These are phyloP conservation scores for Scelioninae gen. 2 DNA, from an alignment of 2,888 invertebrate species.

Conservation along the genomic window DNA sequence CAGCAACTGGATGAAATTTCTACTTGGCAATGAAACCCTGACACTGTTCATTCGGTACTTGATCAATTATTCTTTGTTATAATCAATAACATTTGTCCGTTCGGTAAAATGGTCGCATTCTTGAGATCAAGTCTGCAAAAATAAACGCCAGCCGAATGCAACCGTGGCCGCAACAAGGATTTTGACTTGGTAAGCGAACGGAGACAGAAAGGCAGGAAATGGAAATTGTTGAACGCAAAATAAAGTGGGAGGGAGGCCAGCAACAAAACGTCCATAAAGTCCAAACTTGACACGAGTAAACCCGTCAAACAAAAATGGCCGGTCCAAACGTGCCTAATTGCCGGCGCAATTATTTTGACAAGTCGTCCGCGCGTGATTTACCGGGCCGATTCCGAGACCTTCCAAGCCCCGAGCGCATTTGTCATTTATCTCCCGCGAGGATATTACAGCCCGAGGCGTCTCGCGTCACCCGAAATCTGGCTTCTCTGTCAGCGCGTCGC, in stretches of 20 bases:
- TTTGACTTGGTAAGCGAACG: too few species aligned
- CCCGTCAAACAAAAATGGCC: conserved; percentile 26
- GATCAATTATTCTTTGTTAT: too few species aligned
- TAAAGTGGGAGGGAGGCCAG: background rate
- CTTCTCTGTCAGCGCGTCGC: conserved; percentile 60
- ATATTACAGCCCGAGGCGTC: conserved; percentile 10
- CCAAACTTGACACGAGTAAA: conserved; percentile 8
- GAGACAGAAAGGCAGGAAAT: too few species aligned
- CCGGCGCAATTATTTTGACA: conserved; percentile 40
- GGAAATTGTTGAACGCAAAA: too few species aligned
- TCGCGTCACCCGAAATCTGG: conserved; percentile 41
- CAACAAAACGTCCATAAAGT: background rate
- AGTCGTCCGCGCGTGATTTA: conserved; percentile 33
- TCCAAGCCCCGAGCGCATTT: background rate
- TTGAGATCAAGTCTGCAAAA: too few species aligned
- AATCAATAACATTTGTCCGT: too few species aligned
- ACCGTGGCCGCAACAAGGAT: too few species aligned
- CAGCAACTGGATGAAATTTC: too few species aligned
- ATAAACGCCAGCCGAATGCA: too few species aligned
- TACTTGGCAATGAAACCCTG: too few species aligned
- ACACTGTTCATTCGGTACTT: too few species aligned
- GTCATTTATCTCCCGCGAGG: conserved; percentile 30
- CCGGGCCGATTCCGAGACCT: conserved; percentile 21
- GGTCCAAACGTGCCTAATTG: conserved; percentile 20
- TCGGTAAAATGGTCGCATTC: too few species aligned